Evolutionary conservation across 2,113 vertebrate genomes (phyloP).

Genomic region (Myodes glareolus): DNA sequence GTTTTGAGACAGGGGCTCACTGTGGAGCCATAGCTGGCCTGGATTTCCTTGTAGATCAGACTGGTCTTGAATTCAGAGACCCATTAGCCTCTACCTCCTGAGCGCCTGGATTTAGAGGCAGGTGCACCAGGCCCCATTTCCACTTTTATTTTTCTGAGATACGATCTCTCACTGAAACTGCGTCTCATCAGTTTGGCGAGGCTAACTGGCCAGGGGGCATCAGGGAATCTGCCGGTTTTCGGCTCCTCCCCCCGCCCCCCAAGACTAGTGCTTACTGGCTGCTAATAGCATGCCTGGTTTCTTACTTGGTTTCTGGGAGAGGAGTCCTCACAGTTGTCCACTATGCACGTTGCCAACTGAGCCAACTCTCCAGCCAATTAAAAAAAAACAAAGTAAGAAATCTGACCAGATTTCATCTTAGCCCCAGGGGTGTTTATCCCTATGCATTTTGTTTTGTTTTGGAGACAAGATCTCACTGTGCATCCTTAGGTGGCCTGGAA

Average conservation of each 20-base stretch:
- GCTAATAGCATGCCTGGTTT: not conserved
- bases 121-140: not conserved
- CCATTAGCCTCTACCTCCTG: not conserved
- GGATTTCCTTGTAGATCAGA: not conserved
- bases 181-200: not conserved
- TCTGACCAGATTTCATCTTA: not conserved
- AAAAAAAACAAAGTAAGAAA: not conserved
- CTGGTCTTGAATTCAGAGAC: not conserved
- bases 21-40: not conserved
- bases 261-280: not conserved
- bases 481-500: not conserved
- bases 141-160: not conserved
- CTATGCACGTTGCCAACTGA: not conserved
- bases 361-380: not conserved
- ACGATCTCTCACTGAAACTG: not conserved
- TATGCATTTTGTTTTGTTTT: not conserved
- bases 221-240: not conserved
- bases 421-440: not conserved
- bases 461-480: not conserved
- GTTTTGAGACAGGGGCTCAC: not conserved
- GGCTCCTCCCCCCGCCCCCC: accelerated
- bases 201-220: not conserved
- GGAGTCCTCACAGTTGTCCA: not conserved
- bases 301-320: no score
- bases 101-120: not conserved